phyloP scores from a whole-genome alignment of 2,113 vertebrate species.

The Rhea pennata region DNA sequence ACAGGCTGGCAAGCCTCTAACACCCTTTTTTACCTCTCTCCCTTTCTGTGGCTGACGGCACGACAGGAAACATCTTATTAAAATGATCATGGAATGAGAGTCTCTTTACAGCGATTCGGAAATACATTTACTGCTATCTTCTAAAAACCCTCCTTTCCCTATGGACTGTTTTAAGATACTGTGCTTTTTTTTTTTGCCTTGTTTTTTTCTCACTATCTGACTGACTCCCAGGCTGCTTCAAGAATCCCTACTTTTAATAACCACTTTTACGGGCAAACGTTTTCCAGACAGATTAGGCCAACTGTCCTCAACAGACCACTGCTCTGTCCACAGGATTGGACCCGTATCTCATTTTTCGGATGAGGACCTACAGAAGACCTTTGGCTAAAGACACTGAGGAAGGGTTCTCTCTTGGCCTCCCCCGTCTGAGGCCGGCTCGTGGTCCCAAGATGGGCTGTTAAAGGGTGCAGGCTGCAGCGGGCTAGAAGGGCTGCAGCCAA shows the following conservation, averaged over 20 bases:
- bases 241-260: background rate
- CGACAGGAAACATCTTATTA: background rate
- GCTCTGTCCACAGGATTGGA: background rate
- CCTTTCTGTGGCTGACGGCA: background rate
- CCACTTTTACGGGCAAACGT: background rate
- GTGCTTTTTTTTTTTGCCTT: too few species aligned
- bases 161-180: background rate
- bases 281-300: background rate
- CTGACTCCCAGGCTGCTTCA: background rate
- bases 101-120: background rate
- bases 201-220: background rate
- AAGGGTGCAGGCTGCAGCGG: background rate
- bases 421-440: background rate
- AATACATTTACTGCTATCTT: background rate
- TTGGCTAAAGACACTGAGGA: background rate
- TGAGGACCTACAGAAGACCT: background rate
- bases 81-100: background rate
- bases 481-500: background rate
- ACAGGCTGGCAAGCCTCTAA: background rate
- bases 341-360: too few species aligned
- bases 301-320: background rate
- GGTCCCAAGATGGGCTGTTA: background rate
- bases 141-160: background rate
- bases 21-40: background rate
- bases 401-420: background rate